A percentile compares a stretch with the other conserved stretches of the same genome.
Evolutionary conservation across 2,797 vertebrate genomes (phyloP).

Genomic region (Coilia nasus): DNA sequence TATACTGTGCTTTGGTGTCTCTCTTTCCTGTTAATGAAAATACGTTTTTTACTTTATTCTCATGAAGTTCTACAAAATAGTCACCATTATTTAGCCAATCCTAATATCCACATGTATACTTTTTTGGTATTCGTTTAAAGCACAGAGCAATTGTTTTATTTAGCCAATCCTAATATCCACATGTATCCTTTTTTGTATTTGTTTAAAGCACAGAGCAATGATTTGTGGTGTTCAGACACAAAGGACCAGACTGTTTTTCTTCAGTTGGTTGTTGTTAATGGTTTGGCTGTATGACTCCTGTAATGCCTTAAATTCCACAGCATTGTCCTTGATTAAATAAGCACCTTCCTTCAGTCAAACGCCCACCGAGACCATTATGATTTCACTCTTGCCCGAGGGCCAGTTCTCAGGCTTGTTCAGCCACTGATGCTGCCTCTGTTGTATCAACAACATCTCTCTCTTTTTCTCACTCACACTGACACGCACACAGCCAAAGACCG

Average conservation of each 20-base stretch:
- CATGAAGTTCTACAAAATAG: not conserved
- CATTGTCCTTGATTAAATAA: constrained; percentile 21
- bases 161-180: not conserved
- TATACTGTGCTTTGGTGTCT: too few relatives aligned
- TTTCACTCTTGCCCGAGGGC: not conserved
- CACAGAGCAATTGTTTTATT: not conserved
- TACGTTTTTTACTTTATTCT: not conserved
- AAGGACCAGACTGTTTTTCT: not conserved
- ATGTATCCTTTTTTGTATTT: not conserved
- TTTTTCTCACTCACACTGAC: not conserved
- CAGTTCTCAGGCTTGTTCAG: not conserved
- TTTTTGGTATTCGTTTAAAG: not conserved
- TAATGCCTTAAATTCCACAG: not conserved
- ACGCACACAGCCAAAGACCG: not conserved
- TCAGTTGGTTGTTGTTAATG: not conserved
- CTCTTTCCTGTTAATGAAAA: too few relatives aligned
- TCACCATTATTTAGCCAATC: not conserved
- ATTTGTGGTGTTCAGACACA: not conserved
- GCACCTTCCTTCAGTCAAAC: not conserved
- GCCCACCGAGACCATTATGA: constrained; percentile 8
- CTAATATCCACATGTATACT: too few relatives aligned
- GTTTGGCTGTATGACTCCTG: not conserved
- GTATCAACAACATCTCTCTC: not conserved
- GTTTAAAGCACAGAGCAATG: not conserved
- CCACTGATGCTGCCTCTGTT: constrained; percentile 10